A percentile compares a stretch with the other conserved stretches of the same genome.
These are phyloP conservation scores for Ciona savignyi DNA, from an alignment of 23 tunicate species.

Conservation along the genomic window DNA sequence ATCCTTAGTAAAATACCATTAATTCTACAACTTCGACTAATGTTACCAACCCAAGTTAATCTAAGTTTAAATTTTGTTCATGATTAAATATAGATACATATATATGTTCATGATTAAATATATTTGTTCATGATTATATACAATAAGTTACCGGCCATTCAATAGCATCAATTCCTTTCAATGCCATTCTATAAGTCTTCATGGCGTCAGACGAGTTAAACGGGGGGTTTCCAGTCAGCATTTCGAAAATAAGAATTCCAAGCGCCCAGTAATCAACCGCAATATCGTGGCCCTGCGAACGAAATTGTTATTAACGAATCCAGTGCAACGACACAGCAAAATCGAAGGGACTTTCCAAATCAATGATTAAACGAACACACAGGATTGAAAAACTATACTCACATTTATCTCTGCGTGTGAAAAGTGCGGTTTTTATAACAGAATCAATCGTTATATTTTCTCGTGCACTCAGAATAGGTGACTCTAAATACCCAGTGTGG, in stretches of 20 bases:
- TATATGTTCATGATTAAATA: neutral
- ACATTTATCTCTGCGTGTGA: no score
- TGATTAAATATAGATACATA: neutral
- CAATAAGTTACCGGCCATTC: constrained; percentile 57
- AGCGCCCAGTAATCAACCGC: constrained; percentile 93
- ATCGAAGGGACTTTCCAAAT: no score
- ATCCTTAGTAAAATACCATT: no score
- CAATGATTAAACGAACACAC: no score
- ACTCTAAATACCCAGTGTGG: no score
- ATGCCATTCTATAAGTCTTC: constrained; percentile 41
- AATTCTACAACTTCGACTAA: no score
- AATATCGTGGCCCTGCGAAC: constrained; percentile 76
- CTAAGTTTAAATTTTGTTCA: neutral
- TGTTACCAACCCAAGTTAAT: neutral
- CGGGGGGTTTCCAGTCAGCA: constrained; percentile 85
- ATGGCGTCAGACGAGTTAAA: constrained; percentile 51
- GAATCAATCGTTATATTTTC: no score
- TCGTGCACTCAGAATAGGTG: no score
- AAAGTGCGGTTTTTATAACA: no score
- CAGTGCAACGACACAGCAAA: no score
- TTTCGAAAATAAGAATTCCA: constrained; percentile 80
- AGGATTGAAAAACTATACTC: no score
- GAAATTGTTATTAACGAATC: neutral
- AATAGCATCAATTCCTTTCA: constrained; percentile 65
- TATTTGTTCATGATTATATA: neutral